phyloP scores from a whole-genome alignment of 1,140 invertebrate genomes.

The Acromyrmex charruanus region DNA sequence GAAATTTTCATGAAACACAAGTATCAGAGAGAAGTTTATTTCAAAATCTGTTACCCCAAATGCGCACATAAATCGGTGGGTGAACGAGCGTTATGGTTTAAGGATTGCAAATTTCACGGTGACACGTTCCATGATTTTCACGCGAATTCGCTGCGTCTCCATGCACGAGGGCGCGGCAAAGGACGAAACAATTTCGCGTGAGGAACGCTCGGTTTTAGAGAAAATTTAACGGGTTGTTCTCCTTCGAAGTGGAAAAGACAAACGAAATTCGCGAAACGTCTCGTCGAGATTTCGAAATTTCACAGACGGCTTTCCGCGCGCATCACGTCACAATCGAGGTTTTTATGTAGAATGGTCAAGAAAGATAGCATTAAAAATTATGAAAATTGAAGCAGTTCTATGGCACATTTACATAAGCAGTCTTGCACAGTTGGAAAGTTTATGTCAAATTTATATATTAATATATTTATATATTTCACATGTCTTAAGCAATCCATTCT shows the following conservation, averaged over 20 bases:
- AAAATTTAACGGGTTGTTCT: conserved; percentile 34
- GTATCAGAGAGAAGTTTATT: background rate
- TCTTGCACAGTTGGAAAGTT: too few relatives aligned
- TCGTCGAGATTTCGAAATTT: conserved; percentile 40
- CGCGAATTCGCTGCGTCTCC: background rate
- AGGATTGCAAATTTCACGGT: conserved; percentile 3
- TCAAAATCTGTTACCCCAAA: conserved; percentile 38
- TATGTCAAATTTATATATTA: too few relatives aligned
- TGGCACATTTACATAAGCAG: background rate
- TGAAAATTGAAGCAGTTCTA: background rate
- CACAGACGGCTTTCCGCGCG: background rate
- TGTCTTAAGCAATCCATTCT: too few relatives aligned
- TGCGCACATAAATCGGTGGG: conserved; percentile 15
- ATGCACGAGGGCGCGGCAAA: background rate
- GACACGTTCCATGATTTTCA: conserved; percentile 22
- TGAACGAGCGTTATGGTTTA: conserved; percentile 13
- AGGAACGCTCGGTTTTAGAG: background rate
- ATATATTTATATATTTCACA: too few relatives aligned
- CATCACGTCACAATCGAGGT: background rate
- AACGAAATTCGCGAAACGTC: conserved; percentile 33
- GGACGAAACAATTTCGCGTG: background rate
- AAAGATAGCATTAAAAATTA: conserved; percentile 10
- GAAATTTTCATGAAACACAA: conserved; percentile 29
- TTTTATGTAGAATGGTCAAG: background rate
- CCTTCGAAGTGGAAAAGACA: conserved; percentile 34